Evolutionary conservation across 1,140 invertebrate genomes (phyloP).

Genomic region (Babylonia areolata): DNA sequence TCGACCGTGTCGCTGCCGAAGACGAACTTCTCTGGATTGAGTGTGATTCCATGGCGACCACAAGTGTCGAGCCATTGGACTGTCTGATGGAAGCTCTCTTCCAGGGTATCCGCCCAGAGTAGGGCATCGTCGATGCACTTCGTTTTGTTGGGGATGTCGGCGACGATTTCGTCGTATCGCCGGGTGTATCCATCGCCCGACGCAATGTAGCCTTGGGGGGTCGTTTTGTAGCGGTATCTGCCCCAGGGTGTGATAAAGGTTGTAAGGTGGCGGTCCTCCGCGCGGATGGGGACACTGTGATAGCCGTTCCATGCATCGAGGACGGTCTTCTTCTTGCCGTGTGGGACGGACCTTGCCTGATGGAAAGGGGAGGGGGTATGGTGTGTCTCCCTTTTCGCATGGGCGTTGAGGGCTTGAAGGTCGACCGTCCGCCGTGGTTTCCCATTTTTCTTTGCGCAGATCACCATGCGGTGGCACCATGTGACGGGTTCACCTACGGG

Average conservation of each 20-base stretch:
- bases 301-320: too few relatives aligned
- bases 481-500: constrained; percentile 51
- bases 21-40: constrained; percentile 62
- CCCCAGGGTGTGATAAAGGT: constrained; percentile 62
- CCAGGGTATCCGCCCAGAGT: constrained; percentile 44
- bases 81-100: constrained; percentile 47
- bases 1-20: constrained; percentile 55
- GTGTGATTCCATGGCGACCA: constrained; percentile 56
- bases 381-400: constrained; percentile 47
- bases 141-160: constrained; percentile 50
- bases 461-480: constrained; percentile 56
- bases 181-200: constrained; percentile 51
- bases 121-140: constrained; percentile 61
- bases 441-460: constrained; percentile 52
- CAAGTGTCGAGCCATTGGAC: too few relatives aligned
- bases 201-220: constrained; percentile 51
- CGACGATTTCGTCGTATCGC: constrained; percentile 50
- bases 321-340: constrained; percentile 45
- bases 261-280: constrained; percentile 47
- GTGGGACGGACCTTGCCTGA: constrained; percentile 46
- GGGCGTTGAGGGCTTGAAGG: constrained; percentile 48
- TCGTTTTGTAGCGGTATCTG: constrained; percentile 43
- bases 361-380: constrained; percentile 51
- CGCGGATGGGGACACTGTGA: constrained; percentile 41
- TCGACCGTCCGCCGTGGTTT: constrained; percentile 50